Base-by-base conservation (phyloP, 2,797 vertebrate genomes). In the Sebastes variabilis region DNA sequence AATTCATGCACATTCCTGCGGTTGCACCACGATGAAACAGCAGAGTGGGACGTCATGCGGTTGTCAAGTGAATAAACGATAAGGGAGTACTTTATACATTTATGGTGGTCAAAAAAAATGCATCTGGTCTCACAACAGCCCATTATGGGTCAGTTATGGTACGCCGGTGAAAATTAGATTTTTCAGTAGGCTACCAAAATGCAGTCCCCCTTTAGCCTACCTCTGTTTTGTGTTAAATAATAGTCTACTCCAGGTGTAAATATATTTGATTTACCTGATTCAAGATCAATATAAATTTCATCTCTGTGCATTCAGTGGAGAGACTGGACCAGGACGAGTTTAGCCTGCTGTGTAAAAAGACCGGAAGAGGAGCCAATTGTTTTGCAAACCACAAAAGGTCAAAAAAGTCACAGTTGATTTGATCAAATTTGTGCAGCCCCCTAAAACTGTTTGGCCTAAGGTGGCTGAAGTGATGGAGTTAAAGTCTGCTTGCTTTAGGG, bases 201-300 rank as follows among this genome's bases (percentile, higher is more conserved):
- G 11, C 18, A 34, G 18, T 14, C 27, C 29, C 32, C 11, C 29
- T 32, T 67, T 25, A 20, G 46, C 16, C 46, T 49, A 49, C 22
- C 32, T 38, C 18, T 52, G 2, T 69, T 82, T 52, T 68, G 36
- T 27, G 36, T 72, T 72, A 69, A 79, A 67, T 52, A 46, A 71
- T 34, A 38, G 54, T 49, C 24, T 46, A 25, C 46, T n/a, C 13
- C 24, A 30, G 56, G 36, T 2, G 9, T 25, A 72, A 64, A 71
- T 70, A 73, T 76, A 75, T 59, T 81, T 42, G 22, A 79, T 81
- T 75, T 68, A 60, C 34, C 12, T 30, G n/a, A 70, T 22, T 62
- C 69, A 77, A 58, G 46, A 83, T 81, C 68, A 59, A 85, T 83
- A 69, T 69, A 34, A 66, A 79, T 72, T 72, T 74, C 58, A 75